Evolutionary conservation across 2,888 invertebrate species (phyloP).

Genomic region (Pterobdella sp.): DNA sequence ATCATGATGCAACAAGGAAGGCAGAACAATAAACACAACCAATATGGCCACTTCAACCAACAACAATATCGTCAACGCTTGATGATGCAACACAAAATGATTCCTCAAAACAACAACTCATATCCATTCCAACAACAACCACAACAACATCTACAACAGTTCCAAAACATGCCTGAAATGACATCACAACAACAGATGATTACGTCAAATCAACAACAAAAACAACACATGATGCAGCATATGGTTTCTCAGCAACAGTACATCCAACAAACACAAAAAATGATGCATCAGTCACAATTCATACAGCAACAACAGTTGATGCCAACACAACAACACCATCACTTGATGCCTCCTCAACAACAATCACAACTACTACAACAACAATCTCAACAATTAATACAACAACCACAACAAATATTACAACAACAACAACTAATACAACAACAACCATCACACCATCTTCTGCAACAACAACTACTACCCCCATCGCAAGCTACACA

Average conservation of each 20-base stretch:
- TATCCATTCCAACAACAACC: constrained; percentile 25
- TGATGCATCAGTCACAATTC: constrained; percentile 8
- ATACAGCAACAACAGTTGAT: constrained; percentile 24
- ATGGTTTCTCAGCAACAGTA: constrained; percentile 43
- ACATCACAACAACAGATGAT: no score
- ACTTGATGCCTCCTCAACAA: constrained; percentile 40
- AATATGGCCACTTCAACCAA: neutral
- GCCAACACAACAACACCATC: constrained; percentile 16
- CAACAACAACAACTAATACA: neutral
- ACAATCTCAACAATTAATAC: constrained; percentile 17
- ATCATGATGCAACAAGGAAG: neutral
- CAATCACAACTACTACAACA: constrained; percentile 45
- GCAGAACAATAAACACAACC: constrained; percentile 20
- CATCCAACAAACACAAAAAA: constrained; percentile 42
- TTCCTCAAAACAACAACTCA: neutral
- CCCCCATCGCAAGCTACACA: no score
- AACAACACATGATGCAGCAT: constrained; percentile 23
- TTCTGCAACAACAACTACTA: constrained; percentile 13
- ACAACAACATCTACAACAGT: constrained; percentile 16
- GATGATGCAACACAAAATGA: neutral
- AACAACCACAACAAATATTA: constrained; percentile 22
- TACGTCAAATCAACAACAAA: constrained; percentile 22
- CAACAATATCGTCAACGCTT: constrained; percentile 4
- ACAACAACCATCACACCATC: constrained; percentile 14
- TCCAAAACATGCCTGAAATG: no score